These are phyloP conservation scores for Toxotes jaculatrix DNA, from an alignment of 2,113 vertebrate genomes.

Conservation along the genomic window DNA sequence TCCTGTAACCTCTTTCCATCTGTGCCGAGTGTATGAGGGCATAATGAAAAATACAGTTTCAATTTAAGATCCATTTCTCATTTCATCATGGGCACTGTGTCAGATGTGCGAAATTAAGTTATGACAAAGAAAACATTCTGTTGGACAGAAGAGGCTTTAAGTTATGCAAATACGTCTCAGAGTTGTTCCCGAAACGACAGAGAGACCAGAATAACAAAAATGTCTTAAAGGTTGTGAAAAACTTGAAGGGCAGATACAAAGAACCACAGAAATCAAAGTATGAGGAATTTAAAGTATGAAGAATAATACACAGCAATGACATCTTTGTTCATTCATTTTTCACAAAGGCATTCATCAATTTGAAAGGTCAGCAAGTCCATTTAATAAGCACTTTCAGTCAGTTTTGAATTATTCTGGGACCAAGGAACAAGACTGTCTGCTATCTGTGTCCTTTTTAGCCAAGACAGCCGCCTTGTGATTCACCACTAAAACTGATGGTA, in stretches of 20 bases:
- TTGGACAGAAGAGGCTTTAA: conserved; percentile 44
- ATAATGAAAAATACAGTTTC: conserved; percentile 76
- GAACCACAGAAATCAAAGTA: background rate
- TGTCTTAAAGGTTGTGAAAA: background rate
- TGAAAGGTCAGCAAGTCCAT: conserved; percentile 16
- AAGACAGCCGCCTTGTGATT: background rate
- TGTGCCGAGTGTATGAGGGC: conserved; percentile 31
- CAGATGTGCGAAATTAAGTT: conserved; percentile 51
- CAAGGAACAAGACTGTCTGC: background rate
- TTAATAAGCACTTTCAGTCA: background rate
- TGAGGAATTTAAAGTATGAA: background rate
- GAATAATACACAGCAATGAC: background rate
- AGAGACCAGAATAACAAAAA: background rate
- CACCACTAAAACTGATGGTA: background rate
- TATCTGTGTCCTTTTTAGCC: background rate
- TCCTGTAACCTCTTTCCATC: conserved; percentile 59
- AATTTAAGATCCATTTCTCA: conserved; percentile 72
- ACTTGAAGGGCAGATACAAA: background rate
- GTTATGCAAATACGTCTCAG: conserved; percentile 28
- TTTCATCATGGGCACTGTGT: conserved; percentile 41
- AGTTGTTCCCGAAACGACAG: background rate
- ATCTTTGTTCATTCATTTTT: background rate
- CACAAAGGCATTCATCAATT: conserved; percentile 1
- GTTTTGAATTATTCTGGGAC: background rate
- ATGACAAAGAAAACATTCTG: conserved; percentile 12